Percentiles rank a stretch among this genome's conserved stretches.
phyloP scores from a whole-genome alignment of 2,113 vertebrate species.

The Excalfactoria chinensis region DNA sequence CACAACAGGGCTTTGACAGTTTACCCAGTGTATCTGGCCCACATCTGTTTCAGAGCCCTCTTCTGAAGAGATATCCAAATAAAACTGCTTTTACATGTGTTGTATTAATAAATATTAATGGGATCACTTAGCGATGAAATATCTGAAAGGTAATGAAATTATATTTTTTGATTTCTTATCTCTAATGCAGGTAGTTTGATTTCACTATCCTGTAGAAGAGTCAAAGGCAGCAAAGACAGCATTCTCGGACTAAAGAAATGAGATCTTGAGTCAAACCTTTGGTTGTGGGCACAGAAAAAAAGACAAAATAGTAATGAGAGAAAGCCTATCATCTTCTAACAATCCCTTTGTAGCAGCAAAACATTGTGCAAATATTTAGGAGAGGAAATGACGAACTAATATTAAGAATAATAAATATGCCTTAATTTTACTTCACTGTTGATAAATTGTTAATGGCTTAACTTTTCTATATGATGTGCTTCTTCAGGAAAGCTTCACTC shows the following conservation, averaged over 20 bases:
- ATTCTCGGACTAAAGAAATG: neutral
- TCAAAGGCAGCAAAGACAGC: neutral
- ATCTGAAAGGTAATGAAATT: neutral
- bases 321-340: neutral
- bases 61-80: slow-evolving; percentile 7
- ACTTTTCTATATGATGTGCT: slow-evolving; percentile 6
- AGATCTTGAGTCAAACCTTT: neutral
- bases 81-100: neutral
- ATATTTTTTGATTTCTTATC: neutral
- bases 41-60: neutral
- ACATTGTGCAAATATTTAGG: neutral
- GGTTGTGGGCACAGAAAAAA: neutral
- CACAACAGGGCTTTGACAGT: neutral
- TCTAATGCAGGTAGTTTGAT: neutral
- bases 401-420: slow-evolving; percentile 40
- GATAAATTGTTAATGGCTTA: slow-evolving; percentile 51
- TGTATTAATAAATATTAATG: neutral
- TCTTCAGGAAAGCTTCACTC: neutral
- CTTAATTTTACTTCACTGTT: slow-evolving; percentile 23
- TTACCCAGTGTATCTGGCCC: neutral
- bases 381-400: neutral
- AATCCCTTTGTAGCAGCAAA: neutral
- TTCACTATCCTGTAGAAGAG: neutral
- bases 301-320: neutral
- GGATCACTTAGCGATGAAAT: neutral